A percentile compares a stretch with the other conserved stretches of the same genome.
Conservation (phyloP, 2,113 vertebrate species). For the Callaeas wilsoni region DNA sequence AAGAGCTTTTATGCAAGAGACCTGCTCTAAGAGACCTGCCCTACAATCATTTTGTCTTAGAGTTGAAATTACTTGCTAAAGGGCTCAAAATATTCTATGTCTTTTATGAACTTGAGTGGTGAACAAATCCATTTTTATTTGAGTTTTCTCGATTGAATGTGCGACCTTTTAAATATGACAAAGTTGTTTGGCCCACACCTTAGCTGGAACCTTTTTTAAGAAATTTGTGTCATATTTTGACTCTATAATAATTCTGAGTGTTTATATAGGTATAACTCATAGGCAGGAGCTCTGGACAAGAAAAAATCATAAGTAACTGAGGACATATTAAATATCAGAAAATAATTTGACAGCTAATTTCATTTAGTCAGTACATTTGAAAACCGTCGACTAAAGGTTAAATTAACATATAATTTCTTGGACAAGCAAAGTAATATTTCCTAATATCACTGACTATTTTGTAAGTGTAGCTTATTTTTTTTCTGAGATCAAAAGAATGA, state of each 20-base stretch:
- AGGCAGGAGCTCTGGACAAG: neutral
- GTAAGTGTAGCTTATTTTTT: neutral
- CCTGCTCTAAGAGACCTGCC: neutral
- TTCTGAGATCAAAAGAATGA: neutral
- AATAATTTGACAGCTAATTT: neutral
- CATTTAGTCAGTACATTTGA: neutral
- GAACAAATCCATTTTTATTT: neutral
- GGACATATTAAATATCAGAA: neutral
- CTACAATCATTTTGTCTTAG: neutral
- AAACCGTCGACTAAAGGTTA: conserved; percentile 1
- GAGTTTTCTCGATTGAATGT: neutral
- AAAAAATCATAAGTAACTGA: neutral
- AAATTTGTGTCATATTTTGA: neutral
- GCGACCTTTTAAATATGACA: conserved; percentile 7
- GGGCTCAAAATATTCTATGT: neutral
- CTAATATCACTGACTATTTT: neutral
- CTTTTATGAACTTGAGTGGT: neutral
- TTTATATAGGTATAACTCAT: neutral
- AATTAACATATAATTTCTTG: neutral
- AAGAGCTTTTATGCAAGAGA: neutral
- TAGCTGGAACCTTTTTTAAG: neutral
- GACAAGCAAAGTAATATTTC: neutral
- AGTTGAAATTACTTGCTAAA: neutral
- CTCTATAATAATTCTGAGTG: neutral
- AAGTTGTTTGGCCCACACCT: neutral